These are phyloP conservation scores for Neogobius melanostomus DNA, from an alignment of 2,113 vertebrate species.

Conservation along the genomic window DNA sequence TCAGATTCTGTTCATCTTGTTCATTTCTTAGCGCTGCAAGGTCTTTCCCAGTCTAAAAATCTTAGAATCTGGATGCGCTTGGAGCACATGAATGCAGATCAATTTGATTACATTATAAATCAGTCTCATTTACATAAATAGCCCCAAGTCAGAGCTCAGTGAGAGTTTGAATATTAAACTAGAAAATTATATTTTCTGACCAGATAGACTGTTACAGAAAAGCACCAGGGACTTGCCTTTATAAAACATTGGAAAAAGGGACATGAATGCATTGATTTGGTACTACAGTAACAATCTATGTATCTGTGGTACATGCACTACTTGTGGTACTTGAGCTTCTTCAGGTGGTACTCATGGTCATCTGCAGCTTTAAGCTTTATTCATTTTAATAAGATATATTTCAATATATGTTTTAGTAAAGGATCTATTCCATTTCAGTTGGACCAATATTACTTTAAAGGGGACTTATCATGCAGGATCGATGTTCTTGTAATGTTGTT, in stretches of 20 bases:
- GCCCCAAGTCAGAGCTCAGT: neutral
- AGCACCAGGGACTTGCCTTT: too few relatives aligned
- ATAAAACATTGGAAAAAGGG: too few relatives aligned
- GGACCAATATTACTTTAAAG: too few relatives aligned
- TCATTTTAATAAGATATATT: too few relatives aligned
- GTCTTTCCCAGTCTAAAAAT: neutral
- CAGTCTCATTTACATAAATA: neutral
- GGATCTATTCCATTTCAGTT: neutral
- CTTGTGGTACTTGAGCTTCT: too few relatives aligned
- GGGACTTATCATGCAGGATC: neutral
- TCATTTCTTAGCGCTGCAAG: neutral
- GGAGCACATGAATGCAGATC: neutral
- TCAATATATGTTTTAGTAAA: neutral
- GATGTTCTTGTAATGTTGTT: too few relatives aligned
- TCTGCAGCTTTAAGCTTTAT: too few relatives aligned
- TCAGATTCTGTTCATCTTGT: neutral
- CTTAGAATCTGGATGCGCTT: neutral
- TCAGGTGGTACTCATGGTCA: too few relatives aligned
- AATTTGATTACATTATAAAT: slow-evolving; percentile 1
- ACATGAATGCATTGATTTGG: too few relatives aligned
- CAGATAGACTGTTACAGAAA: neutral
- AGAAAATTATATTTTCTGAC: neutral
- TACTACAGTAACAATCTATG: too few relatives aligned
- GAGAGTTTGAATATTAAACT: neutral
- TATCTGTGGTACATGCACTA: too few relatives aligned